phyloP scores from a whole-genome alignment of 2,113 vertebrate species.

The Myxocyprinus asiaticus region DNA sequence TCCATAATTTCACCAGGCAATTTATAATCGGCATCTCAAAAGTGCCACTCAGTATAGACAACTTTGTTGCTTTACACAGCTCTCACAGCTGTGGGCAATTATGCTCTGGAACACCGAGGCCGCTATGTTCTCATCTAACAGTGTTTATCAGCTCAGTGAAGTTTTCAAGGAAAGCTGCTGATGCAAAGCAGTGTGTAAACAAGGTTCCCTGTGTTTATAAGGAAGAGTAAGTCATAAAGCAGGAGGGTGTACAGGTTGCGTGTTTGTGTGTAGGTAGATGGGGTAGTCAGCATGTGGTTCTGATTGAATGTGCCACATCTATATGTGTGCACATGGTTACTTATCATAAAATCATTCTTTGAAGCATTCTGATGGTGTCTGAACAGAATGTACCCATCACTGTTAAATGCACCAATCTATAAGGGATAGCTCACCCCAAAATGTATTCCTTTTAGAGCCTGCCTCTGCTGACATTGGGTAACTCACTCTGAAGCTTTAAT shows the following conservation, averaged over 20 bases:
- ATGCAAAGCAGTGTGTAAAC: slow-evolving; percentile 32
- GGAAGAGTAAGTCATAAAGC: slow-evolving; percentile 10
- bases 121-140: neutral
- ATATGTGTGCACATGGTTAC: too few relatives aligned
- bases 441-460: neutral
- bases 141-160: slow-evolving; percentile 26
- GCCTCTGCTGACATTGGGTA: too few relatives aligned
- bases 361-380: neutral
- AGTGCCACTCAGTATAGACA: slow-evolving; percentile 19
- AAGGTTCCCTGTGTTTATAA: slow-evolving; percentile 10
- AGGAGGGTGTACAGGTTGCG: neutral
- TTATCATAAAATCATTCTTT: too few relatives aligned
- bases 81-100: slow-evolving; percentile 36
- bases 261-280: too few relatives aligned
- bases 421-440: too few relatives aligned
- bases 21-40: slow-evolving; percentile 22
- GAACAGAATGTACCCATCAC: neutral
- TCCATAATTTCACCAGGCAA: slow-evolving; percentile 24
- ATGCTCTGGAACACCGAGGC: slow-evolving; percentile 14
- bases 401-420: neutral
- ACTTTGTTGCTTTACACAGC: slow-evolving; percentile 1
- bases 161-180: slow-evolving; percentile 30
- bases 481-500: neutral
- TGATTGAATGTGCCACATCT: neutral
- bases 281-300: neutral